These are phyloP conservation scores for Diadumene lineata DNA, from an alignment of 92 coral and sea anemone genomes.

Conservation along the genomic window DNA sequence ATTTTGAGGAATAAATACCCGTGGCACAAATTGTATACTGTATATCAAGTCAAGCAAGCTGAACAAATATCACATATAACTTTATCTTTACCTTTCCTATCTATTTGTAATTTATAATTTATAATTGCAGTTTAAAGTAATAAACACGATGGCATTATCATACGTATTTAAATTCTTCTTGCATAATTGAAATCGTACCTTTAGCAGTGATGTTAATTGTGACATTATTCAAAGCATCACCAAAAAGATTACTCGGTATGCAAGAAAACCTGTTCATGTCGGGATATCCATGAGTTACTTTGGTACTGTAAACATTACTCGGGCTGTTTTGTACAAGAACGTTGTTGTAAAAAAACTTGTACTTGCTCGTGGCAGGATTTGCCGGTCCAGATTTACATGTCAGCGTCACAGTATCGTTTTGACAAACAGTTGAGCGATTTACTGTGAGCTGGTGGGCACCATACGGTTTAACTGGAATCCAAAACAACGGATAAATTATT, in stretches of 20 bases:
- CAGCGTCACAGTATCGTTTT: conserved; percentile 11
- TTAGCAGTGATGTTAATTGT: neutral
- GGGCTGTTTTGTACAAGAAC: conserved; percentile 1
- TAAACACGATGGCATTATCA: too few relatives aligned
- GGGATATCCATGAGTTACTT: neutral
- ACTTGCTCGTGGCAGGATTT: neutral
- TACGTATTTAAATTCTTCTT: too few relatives aligned
- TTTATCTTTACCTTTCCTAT: too few relatives aligned
- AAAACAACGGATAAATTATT: neutral
- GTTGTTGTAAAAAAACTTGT: conserved; percentile 3
- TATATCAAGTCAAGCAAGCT: too few relatives aligned
- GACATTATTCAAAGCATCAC: neutral
- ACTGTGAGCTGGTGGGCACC: conserved; percentile 6
- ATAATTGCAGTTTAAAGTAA: too few relatives aligned
- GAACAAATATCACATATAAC: too few relatives aligned
- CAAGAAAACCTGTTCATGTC: conserved; percentile 6
- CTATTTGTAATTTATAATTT: too few relatives aligned
- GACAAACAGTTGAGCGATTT: conserved; percentile 3
- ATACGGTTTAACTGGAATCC: conserved; percentile 23
- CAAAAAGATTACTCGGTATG: conserved; percentile 10
- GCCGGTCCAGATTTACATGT: conserved; percentile 16
- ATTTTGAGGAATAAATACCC: too few relatives aligned
- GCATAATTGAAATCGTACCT: too few relatives aligned
- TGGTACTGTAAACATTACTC: neutral
- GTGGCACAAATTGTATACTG: too few relatives aligned